Percentiles rank a stretch among this genome's conserved stretches.
Conservation (phyloP, 2,797 vertebrate species). For the Emydoidea blandingii region DNA sequence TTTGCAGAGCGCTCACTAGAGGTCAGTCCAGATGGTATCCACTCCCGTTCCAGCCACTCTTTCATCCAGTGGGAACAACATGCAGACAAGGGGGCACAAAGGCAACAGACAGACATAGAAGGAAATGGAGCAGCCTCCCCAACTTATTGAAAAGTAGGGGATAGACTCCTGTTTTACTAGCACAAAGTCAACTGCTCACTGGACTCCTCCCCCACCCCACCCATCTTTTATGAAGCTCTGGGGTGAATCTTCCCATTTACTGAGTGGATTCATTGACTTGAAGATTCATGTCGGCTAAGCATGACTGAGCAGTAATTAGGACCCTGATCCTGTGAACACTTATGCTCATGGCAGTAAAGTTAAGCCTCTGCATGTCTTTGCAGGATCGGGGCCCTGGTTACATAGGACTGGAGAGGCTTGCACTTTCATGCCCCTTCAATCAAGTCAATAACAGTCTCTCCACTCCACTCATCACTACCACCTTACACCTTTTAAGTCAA, state of each 20-base stretch:
- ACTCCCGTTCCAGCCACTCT: rapidly evolving
- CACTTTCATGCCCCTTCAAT: rapidly evolving
- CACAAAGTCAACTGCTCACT: background rate
- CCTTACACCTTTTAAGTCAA: background rate
- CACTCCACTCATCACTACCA: background rate
- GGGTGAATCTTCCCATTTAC: rapidly evolving
- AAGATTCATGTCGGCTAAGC: rapidly evolving
- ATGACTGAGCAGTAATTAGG: rapidly evolving
- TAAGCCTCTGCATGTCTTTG: rapidly evolving
- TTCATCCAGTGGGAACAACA: background rate
- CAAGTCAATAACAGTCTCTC: background rate
- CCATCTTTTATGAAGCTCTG: background rate
- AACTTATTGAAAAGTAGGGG: background rate
- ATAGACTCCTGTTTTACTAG: background rate
- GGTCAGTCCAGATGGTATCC: rapidly evolving
- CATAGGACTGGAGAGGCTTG: rapidly evolving
- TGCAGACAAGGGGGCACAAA: rapidly evolving
- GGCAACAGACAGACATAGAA: rapidly evolving
- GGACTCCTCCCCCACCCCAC: background rate
- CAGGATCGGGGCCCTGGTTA: rapidly evolving
- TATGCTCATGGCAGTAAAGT: rapidly evolving
- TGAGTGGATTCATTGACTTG: rapidly evolving
- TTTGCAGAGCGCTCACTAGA: background rate
- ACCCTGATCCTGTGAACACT: background rate
- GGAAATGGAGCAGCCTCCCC: background rate